A percentile compares a stretch with the other conserved stretches of the same genome.
These are phyloP conservation scores for Nomada lathburiana DNA, from an alignment of 2,888 invertebrate genomes.

Conservation along the genomic window DNA sequence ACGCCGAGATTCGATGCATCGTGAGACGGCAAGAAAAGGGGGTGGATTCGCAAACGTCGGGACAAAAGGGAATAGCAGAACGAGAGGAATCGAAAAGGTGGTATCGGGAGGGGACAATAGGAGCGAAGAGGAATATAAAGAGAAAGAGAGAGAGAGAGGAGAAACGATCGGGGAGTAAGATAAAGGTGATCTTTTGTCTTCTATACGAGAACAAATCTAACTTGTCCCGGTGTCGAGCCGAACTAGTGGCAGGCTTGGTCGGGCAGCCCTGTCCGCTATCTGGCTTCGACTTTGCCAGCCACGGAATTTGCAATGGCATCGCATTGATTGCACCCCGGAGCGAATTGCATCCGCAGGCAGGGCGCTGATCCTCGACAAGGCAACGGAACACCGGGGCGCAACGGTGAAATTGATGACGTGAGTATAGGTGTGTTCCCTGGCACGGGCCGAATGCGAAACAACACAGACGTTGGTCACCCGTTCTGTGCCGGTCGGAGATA, in stretches of 20 bases:
- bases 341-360: slow-evolving; percentile 62
- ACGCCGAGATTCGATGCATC: slow-evolving; percentile 35
- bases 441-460: slow-evolving; percentile 34
- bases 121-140: background rate
- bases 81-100: background rate
- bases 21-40: background rate
- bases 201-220: slow-evolving; percentile 40
- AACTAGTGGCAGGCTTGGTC: background rate
- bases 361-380: slow-evolving; percentile 45
- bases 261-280: slow-evolving; percentile 5
- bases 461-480: background rate
- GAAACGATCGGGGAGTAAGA: slow-evolving; percentile 64
- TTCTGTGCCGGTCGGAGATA: background rate
- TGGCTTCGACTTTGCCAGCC: slow-evolving; percentile 33
- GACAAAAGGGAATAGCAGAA: slow-evolving; percentile 11
- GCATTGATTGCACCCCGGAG: slow-evolving; percentile 68
- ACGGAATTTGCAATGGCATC: slow-evolving; percentile 65
- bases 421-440: slow-evolving; percentile 20
- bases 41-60: background rate
- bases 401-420: slow-evolving; percentile 63
- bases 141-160: background rate
- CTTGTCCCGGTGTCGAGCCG: slow-evolving; percentile 27
- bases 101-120: background rate
- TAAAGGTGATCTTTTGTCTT: slow-evolving; percentile 58
- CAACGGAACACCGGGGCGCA: slow-evolving; percentile 43